These are phyloP conservation scores for Diabrotica balteata DNA, from an alignment of 2,888 invertebrate species.

Conservation along the genomic window DNA sequence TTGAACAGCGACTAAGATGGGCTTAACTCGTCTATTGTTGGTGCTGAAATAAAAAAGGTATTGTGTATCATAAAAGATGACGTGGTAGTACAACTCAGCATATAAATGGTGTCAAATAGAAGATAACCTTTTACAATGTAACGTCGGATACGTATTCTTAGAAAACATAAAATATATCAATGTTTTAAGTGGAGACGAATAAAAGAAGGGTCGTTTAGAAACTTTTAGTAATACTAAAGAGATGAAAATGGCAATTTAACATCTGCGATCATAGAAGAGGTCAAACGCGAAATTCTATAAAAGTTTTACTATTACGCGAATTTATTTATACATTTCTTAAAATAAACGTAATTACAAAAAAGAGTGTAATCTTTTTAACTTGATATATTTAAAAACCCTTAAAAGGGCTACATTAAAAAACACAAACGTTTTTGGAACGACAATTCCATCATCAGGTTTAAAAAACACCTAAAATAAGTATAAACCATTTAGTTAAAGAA, in stretches of 20 bases:
- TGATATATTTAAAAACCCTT: too few species aligned
- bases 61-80: constrained; percentile 1
- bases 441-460: too few species aligned
- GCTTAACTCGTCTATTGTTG: background rate
- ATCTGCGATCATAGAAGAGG: too few species aligned
- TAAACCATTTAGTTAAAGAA: too few species aligned
- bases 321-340: too few species aligned
- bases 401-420: too few species aligned
- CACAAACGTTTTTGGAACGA: too few species aligned
- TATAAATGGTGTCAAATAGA: constrained; percentile 6
- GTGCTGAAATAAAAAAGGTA: constrained; percentile 4
- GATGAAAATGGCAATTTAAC: background rate
- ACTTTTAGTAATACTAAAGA: background rate
- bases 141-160: background rate
- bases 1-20: constrained; percentile 1
- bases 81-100: background rate
- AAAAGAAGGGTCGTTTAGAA: background rate
- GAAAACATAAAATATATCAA: constrained; percentile 1
- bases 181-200: background rate
- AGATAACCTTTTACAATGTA: constrained; percentile 1
- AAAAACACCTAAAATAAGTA: too few species aligned
- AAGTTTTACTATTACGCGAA: too few species aligned
- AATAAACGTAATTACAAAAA: too few species aligned
- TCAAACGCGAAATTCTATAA: too few species aligned
- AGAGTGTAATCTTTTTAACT: too few species aligned